Evolutionary conservation across 2,888 invertebrate species (phyloP).

Genomic region (Seira ritae): DNA sequence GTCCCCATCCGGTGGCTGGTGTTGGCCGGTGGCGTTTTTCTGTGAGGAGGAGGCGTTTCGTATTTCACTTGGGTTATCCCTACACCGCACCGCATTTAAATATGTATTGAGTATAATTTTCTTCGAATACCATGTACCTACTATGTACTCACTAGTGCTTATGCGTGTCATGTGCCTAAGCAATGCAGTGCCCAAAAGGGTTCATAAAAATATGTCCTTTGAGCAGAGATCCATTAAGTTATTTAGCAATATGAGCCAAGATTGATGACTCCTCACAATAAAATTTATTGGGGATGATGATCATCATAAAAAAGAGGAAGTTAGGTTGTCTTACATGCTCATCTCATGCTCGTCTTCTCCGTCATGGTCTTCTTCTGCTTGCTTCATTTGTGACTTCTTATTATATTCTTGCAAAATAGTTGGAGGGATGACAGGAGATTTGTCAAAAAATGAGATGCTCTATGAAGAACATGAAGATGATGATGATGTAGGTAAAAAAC

Average conservation of each 20-base stretch:
- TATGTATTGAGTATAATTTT: no score
- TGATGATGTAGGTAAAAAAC: background rate
- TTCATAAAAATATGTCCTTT: background rate
- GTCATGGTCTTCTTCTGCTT: background rate
- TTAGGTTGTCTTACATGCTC: background rate
- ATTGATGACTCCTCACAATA: slow-evolving; percentile 5
- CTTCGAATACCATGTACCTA: no score
- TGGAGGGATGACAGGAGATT: slow-evolving; percentile 30
- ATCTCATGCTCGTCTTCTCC: background rate
- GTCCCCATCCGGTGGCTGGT: background rate
- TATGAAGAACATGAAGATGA: no score
- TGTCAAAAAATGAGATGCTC: slow-evolving; percentile 26
- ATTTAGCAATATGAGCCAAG: background rate
- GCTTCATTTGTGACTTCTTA: background rate
- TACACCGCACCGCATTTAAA: background rate
- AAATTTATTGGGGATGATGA: slow-evolving; percentile 28
- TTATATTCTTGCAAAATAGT: background rate
- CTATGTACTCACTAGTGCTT: no score
- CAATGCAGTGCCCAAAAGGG: background rate
- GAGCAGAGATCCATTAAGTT: background rate
- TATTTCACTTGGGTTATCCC: no score
- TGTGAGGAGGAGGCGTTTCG: no score
- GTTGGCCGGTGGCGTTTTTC: background rate
- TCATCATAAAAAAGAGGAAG: slow-evolving; percentile 20
- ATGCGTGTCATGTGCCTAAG: background rate